These are phyloP conservation scores for Drosophila setifemur DNA, from an alignment of 1,140 invertebrate species.

Conservation along the genomic window DNA sequence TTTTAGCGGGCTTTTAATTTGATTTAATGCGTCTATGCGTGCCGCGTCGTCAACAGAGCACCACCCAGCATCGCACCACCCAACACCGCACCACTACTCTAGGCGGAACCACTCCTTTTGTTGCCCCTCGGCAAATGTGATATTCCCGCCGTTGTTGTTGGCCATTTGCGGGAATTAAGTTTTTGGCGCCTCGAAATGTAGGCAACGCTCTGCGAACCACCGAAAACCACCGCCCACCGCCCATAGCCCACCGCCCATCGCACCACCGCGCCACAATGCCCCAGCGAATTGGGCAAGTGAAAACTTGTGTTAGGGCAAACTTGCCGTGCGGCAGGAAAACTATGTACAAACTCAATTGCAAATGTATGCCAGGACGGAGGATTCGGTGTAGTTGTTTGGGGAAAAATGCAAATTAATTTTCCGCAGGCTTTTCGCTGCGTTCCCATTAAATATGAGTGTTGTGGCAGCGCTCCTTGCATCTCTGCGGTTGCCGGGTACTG, in stretches of 20 bases:
- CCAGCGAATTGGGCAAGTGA: constrained; percentile 47
- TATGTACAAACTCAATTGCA: constrained; percentile 42
- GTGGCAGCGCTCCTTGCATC: not conserved
- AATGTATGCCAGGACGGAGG: constrained; percentile 27
- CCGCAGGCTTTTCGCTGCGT: constrained; percentile 38
- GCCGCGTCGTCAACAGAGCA: constrained; percentile 38
- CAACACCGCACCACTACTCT: not conserved
- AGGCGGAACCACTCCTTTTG: too few species aligned
- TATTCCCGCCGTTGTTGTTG: constrained; percentile 21
- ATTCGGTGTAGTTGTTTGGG: constrained; percentile 22
- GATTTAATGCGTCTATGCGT: constrained; percentile 79
- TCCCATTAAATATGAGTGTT: constrained; percentile 56
- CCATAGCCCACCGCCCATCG: too few species aligned
- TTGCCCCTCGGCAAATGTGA: constrained; percentile 42
- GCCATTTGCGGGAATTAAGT: constrained; percentile 64
- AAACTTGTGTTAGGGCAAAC: constrained; percentile 47
- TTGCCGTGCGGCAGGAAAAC: constrained; percentile 29
- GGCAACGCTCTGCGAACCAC: constrained; percentile 1
- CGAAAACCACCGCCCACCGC: too few species aligned
- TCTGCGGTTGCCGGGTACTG: constrained; percentile 6
- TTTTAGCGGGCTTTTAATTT: constrained; percentile 78
- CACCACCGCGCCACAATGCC: constrained; percentile 36
- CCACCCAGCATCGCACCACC: not conserved
- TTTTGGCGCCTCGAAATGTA: constrained; percentile 30
- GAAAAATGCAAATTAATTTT: constrained; percentile 58